Evolutionary conservation across 1,140 invertebrate species (phyloP).

Genomic region (Adelges cooleyi): DNA sequence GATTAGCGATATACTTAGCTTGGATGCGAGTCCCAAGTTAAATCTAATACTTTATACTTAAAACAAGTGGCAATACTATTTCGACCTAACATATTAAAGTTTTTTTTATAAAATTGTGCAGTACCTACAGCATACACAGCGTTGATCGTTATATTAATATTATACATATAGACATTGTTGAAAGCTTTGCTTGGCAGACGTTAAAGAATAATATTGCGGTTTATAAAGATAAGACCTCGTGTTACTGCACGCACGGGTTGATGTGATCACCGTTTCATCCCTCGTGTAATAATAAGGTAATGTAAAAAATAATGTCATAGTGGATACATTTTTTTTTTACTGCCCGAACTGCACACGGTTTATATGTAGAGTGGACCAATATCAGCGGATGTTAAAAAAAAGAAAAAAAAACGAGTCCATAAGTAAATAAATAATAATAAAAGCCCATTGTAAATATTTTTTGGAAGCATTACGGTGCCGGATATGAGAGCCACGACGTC

Average conservation of each 20-base stretch:
- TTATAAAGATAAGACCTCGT: background rate
- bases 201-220: no score
- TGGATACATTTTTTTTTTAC: conserved; percentile 15
- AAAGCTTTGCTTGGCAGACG: no score
- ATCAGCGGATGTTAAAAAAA: conserved; percentile 21
- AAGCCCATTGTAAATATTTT: conserved; percentile 22
- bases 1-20: no score
- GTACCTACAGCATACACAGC: no score
- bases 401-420: no score
- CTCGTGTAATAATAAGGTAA: background rate
- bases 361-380: conserved; percentile 15
- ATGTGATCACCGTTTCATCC: conserved; percentile 2
- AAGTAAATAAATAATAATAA: conserved; percentile 18
- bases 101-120: no score
- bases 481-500: conserved; percentile 14
- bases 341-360: background rate
- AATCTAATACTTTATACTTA: no score
- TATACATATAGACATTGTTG: no score
- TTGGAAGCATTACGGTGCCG: conserved; percentile 13
- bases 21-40: no score
- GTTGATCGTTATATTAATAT: no score
- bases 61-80: no score
- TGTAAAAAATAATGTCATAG: background rate
- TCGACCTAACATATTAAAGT: no score
- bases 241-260: background rate